Evolutionary conservation across 37 sponge, comb jelly and placozoan species (phyloP).

Genomic region (Halichondria panicea): DNA sequence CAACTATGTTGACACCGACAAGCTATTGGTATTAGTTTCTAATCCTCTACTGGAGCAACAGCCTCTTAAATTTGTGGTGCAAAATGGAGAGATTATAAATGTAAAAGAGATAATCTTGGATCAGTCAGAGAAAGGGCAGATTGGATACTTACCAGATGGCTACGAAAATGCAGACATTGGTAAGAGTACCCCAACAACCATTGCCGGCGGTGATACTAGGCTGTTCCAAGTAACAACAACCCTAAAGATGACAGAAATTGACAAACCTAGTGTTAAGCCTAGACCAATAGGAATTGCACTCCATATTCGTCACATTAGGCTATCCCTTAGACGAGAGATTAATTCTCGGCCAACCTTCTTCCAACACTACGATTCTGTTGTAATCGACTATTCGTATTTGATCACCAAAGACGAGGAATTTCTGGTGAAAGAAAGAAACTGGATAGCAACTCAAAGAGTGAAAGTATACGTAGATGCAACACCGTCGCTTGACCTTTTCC

Average conservation of each 20-base stretch:
- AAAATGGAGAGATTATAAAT: neutral
- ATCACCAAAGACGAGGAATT: constrained; percentile 27
- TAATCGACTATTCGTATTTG: constrained; percentile 48
- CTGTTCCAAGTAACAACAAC: constrained; percentile 32
- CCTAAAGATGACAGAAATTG: constrained; percentile 1
- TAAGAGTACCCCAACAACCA: constrained; percentile 38
- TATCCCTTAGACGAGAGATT: constrained; percentile 33
- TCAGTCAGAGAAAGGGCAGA: constrained; percentile 46
- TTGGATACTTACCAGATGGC: constrained; percentile 59
- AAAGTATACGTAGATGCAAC: constrained; percentile 44
- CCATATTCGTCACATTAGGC: constrained; percentile 24
- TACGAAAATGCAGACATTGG: constrained; percentile 37
- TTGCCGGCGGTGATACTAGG: constrained; percentile 60
- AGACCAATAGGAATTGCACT: constrained; percentile 39
- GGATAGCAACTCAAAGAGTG: constrained; percentile 27
- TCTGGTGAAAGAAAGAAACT: constrained; percentile 18
- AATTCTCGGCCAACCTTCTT: constrained; percentile 45
- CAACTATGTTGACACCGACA: neutral
- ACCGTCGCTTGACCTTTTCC: constrained; percentile 45
- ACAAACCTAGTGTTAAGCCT: constrained; percentile 32
- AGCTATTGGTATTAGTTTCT: constrained; percentile 34
- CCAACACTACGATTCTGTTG: constrained; percentile 51
- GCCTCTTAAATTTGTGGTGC: constrained; percentile 16
- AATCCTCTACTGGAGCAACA: constrained; percentile 47
- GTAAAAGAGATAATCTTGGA: constrained; percentile 33